A percentile compares a stretch with the other conserved stretches of the same genome.
phyloP scores from a whole-genome alignment of 2,797 vertebrate species.

The Cephalopachus bancanus region DNA sequence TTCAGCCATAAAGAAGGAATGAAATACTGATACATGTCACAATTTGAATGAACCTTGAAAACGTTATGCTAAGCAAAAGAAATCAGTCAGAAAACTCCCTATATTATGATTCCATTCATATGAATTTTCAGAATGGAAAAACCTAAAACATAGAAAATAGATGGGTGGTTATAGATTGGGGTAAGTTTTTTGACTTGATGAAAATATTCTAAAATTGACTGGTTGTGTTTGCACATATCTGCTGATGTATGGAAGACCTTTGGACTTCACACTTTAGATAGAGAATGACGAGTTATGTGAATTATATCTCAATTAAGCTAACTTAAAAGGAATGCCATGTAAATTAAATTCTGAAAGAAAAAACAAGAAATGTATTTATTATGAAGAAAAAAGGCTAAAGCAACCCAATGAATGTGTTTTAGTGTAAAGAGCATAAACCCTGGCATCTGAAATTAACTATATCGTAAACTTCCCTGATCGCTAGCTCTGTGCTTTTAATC shows the following conservation, averaged over 20 bases:
- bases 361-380: background rate
- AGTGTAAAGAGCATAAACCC: background rate
- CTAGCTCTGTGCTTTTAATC: background rate
- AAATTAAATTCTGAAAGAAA: background rate
- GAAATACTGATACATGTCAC: background rate
- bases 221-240: background rate
- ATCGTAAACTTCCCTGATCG: background rate
- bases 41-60: background rate
- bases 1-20: background rate
- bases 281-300: background rate
- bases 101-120: background rate
- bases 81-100: background rate
- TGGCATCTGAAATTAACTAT: background rate
- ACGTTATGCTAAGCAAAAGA: background rate
- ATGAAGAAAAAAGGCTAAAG: constrained; percentile 1
- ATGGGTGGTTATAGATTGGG: background rate
- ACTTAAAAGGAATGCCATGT: background rate
- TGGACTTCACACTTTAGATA: background rate
- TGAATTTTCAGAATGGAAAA: background rate
- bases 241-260: background rate
- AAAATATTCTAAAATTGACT: background rate
- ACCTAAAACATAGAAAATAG: background rate
- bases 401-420: background rate
- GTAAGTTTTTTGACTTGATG: background rate
- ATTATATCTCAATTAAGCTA: background rate